Conservation (phyloP, 2,888 invertebrate genomes). For the Morpho achilles region DNA sequence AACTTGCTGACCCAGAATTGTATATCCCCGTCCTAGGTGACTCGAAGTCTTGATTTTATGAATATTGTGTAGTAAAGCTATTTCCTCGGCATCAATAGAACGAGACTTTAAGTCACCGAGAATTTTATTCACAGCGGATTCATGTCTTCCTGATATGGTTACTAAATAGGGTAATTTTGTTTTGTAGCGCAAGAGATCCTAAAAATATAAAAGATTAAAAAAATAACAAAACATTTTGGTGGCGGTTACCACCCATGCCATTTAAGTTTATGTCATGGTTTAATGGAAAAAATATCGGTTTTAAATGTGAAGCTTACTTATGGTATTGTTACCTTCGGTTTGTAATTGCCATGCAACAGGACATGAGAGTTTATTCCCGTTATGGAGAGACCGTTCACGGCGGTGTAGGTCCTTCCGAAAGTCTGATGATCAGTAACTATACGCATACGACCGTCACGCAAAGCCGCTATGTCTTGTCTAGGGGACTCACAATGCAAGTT, state of each 20-base stretch:
- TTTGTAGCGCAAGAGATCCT: slow-evolving; percentile 48
- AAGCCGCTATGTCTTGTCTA: slow-evolving; percentile 64
- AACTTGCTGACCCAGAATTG: slow-evolving; percentile 41
- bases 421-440: slow-evolving; percentile 75
- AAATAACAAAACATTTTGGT: no score
- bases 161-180: slow-evolving; percentile 50
- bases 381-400: not conserved
- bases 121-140: slow-evolving; percentile 40
- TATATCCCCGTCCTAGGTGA: slow-evolving; percentile 56
- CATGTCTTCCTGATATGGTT: slow-evolving; percentile 48
- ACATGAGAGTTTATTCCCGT: not conserved
- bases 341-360: not conserved
- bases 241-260: no score
- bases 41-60: slow-evolving; percentile 45
- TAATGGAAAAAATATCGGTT: no score
- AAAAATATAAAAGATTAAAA: slow-evolving; percentile 1
- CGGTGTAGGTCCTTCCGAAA: not conserved
- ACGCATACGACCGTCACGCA: slow-evolving; percentile 71
- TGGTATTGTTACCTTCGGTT: not conserved
- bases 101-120: slow-evolving; percentile 45
- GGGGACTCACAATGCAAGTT: slow-evolving; percentile 85
- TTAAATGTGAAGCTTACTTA: no score
- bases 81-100: slow-evolving; percentile 54
- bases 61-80: slow-evolving; percentile 53
- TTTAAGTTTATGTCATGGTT: no score